A percentile compares a stretch with the other conserved stretches of the same genome.
phyloP scores from a whole-genome alignment of 2,797 vertebrate genomes.

The Eremophila alpestris region DNA sequence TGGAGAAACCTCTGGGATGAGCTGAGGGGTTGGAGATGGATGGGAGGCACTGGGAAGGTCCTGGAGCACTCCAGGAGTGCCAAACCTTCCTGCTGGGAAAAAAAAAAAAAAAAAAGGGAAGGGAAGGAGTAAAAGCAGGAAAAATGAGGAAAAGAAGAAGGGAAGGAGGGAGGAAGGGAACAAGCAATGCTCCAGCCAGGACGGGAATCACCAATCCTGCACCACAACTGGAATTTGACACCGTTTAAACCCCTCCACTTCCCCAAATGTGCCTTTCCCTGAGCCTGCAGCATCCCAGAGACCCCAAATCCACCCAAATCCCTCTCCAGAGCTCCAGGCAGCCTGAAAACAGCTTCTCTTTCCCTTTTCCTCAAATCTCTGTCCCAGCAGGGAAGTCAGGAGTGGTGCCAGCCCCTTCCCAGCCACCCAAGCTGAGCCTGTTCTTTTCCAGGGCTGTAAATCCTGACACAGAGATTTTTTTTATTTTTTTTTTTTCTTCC shows the following conservation, averaged over 20 bases:
- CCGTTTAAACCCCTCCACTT: neutral
- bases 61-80: neutral
- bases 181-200: neutral
- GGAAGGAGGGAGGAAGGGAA: neutral
- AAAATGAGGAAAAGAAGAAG: neutral
- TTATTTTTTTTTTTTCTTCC: neutral
- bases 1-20: neutral
- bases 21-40: neutral
- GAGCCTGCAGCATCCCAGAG: neutral
- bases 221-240: neutral
- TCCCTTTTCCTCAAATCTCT: neutral
- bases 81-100: neutral
- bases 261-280: neutral
- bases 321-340: neutral
- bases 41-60: neutral
- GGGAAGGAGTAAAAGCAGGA: neutral
- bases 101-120: neutral
- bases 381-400: neutral
- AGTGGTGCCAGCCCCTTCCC: neutral
- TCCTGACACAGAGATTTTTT: neutral
- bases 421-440: neutral
- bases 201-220: neutral
- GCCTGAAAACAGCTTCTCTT: neutral
- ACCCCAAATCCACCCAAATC: neutral
- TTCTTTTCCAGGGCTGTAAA: slow-evolving; percentile 33